phyloP scores from a whole-genome alignment of 2,797 vertebrate genomes.

The Selene dorsalis region DNA sequence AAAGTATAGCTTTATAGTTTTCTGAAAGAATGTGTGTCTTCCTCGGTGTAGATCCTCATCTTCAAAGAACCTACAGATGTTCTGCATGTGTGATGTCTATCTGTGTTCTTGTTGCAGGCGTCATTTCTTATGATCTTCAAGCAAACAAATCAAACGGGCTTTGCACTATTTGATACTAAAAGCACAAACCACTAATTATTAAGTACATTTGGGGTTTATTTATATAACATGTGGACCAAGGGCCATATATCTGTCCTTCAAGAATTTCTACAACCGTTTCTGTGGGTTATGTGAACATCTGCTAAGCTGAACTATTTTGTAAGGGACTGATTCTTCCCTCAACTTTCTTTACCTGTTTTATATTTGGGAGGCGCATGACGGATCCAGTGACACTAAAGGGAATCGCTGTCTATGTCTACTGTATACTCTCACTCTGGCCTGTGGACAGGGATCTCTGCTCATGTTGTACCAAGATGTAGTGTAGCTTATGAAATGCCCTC shows the following conservation, averaged over 20 bases:
- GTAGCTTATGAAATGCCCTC: conserved; percentile 37
- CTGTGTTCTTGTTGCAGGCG: not conserved
- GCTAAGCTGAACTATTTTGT: conserved; percentile 25
- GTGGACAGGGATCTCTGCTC: conserved; percentile 27
- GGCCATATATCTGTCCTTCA: conserved; percentile 31
- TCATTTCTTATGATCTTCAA: conserved; percentile 8
- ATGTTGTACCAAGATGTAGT: conserved; percentile 19
- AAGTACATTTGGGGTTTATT: conserved; percentile 41
- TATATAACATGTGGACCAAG: conserved; percentile 29
- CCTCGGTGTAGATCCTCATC: conserved; percentile 15
- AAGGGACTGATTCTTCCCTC: conserved; percentile 5
- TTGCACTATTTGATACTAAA: conserved; percentile 63
- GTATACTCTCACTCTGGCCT: conserved; percentile 30
- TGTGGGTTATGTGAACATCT: conserved; percentile 42
- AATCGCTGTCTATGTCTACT: conserved; percentile 43
- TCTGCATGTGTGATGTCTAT: conserved; percentile 30
- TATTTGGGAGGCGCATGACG: conserved; percentile 34
- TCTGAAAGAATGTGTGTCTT: conserved; percentile 55
- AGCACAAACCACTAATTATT: conserved; percentile 60
- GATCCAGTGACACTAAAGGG: conserved; percentile 59
- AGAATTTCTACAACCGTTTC: not conserved
- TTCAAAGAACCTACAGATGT: conserved; percentile 45
- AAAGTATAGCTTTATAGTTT: conserved; percentile 57
- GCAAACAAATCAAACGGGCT: conserved; percentile 37
- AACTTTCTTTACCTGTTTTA: not conserved